Base-by-base conservation (phyloP, 2,797 vertebrate species). In the Dipus sagitta region DNA sequence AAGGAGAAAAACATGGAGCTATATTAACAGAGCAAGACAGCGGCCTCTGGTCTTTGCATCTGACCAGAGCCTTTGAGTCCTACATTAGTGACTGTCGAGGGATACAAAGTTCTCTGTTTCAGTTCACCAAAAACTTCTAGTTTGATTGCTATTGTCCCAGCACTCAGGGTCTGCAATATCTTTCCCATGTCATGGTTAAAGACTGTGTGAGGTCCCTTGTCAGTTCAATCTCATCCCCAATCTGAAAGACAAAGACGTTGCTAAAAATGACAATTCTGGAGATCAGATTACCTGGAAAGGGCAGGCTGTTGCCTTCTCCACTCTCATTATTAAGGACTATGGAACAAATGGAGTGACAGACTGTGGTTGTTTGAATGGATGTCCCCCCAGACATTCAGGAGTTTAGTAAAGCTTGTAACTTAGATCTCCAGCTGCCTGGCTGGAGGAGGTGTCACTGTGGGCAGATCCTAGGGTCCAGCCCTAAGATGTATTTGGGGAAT, bases 161-260 rank as follows among this genome's bases (percentile, higher is more conserved):
- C 32, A 13, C 70, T 4, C 54, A 32, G 72, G 34, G 21, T 60
- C 67, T 86, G 13, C 18, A 80, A 71, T 20, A 65, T 75, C 26
- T 82, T 32, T 92, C 81, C 42, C 72, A 86, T 54, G 70, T 70
- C n/a, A 52, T 47, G 1, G 42, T 62, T 93, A 79, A 80, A 67
- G 85, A 65, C 26, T 83, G 42, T 58, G 21, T 4, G n/a, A 24
- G 34, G 38, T 71, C 38, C 34, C 68, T 92, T 0, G 0, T 86
- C 23, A 42, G 42, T 26, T 91, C 32, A 64, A 9, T 72, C 64
- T 32, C 24, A 30, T 60, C 64, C 28, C 15, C 23, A 0, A 3
- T 54, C 32, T 58, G 17, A 65, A 62, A 88, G 30, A 76, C 14
- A 5, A 65, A 60, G 79, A 68, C 11, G 52, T 47, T 81, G 83